Percentiles rank a stretch among this genome's conserved stretches.
These are phyloP conservation scores for Odontothrips loti DNA, from an alignment of 2,888 invertebrate genomes.

Conservation along the genomic window DNA sequence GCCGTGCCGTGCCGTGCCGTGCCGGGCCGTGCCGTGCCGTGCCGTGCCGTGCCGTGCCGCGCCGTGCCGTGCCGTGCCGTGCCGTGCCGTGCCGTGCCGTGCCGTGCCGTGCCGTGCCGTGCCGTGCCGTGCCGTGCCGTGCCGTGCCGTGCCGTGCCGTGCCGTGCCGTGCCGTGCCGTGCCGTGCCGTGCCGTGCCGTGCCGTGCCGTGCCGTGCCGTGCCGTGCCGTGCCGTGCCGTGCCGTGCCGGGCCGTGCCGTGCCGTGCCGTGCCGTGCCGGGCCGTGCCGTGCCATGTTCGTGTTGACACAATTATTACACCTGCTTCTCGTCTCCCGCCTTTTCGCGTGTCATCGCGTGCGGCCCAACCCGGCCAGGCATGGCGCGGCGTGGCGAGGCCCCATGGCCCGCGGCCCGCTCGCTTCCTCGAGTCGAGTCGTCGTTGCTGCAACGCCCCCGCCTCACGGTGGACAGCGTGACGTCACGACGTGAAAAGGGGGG, in stretches of 20 bases:
- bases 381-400: background rate
- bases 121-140: background rate
- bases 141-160: too few relatives aligned
- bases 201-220: background rate
- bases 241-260: background rate
- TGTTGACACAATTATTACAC: background rate
- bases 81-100: background rate
- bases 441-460: background rate
- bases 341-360: conserved; percentile 11
- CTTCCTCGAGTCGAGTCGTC: background rate
- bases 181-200: too few relatives aligned
- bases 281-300: background rate
- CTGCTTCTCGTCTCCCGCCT: background rate
- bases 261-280: background rate
- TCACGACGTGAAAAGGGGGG: too few relatives aligned
- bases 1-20: background rate
- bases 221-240: background rate
- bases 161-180: background rate
- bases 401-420: background rate
- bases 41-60: background rate
- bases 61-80: background rate
- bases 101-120: background rate
- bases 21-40: background rate
- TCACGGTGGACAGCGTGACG: background rate
- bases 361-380: too few relatives aligned